Base-by-base conservation (phyloP, 2,888 invertebrate species). In the Salticus scenicus region DNA sequence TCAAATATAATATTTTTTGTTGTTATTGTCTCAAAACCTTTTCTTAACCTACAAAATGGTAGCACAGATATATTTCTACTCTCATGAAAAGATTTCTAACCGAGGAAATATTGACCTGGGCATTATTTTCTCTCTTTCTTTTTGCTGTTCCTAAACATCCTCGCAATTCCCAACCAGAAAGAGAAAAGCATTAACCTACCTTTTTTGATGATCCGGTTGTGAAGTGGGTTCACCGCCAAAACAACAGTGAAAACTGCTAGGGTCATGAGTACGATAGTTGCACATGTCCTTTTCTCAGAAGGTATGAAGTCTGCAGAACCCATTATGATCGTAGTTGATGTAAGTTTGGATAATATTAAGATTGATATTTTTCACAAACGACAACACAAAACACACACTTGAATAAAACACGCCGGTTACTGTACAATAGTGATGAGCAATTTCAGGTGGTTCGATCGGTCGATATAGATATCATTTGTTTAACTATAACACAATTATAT, bases 161-260 rank as follows among this genome's bases (percentile, higher is more conserved):
- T n/a, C n/a, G n/a, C n/a, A n/a, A n/a, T n/a, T n/a, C 57, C 20
- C 7, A 47, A 47, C 0, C 4, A 37, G 7, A 67, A 33, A 37
- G 14, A n/a, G 10, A 41, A 42, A 28, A 28, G 17, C 14, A 12
- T 17, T 14, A 8, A 5, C 83, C 57, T 73, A 84, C 83, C 83
- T 84, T 84, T 84, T 77, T 42, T 78, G 73, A 84, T 84, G 77
- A 73, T 42, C 37, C 72, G 66, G 69, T 84, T 66, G 51, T 84
- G 83, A 28, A 72, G 77, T 24, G 83, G 83, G 28, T 84, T 84
- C 14, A 84, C 42, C 17, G 42, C 70, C 33, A 37, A 28, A 42
- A 37, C 70, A 27, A 17, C 42, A 1, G 37, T 70, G 17, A 70
- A 70, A 42, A 42, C 27, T 5, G 28, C 41, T 7, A 28, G 24